Evolutionary conservation across 2,888 invertebrate genomes (phyloP).

Genomic region (Protophormia terraenovae): DNA sequence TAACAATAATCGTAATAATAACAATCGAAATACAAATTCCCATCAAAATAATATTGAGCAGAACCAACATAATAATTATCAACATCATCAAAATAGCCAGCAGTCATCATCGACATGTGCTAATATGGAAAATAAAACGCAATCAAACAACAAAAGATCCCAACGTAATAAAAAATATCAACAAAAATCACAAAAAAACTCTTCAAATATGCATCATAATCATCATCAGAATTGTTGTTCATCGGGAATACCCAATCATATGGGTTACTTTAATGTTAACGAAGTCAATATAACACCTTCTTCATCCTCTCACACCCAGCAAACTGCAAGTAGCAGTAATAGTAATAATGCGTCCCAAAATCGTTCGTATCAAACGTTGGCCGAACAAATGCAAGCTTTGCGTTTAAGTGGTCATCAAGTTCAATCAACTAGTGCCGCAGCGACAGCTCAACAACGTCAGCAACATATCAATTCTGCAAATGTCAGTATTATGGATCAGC

Average conservation of each 20-base stretch:
- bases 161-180: slow-evolving; percentile 71
- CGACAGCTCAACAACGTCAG: slow-evolving; percentile 60
- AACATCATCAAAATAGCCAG: slow-evolving; percentile 39
- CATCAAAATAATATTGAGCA: slow-evolving; percentile 2
- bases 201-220: slow-evolving; percentile 18
- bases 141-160: slow-evolving; percentile 68
- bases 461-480: slow-evolving; percentile 70
- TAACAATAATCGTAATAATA: slow-evolving; percentile 48
- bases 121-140: slow-evolving; percentile 58
- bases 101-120: not conserved
- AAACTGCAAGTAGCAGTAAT: slow-evolving; percentile 41
- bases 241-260: slow-evolving; percentile 76
- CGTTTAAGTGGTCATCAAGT: slow-evolving; percentile 68
- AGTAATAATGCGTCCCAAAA: slow-evolving; percentile 42
- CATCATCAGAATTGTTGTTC: slow-evolving; percentile 71
- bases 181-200: slow-evolving; percentile 67
- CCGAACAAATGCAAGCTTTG: slow-evolving; percentile 57
- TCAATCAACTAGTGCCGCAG: slow-evolving; percentile 70
- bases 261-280: slow-evolving; percentile 78
- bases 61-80: not conserved
- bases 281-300: slow-evolving; percentile 74
- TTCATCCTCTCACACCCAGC: slow-evolving; percentile 50
- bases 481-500: slow-evolving; percentile 81
- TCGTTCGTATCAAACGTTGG: slow-evolving; percentile 52
- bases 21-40: slow-evolving; percentile 27